Percentiles rank a stretch among this genome's conserved stretches.
Conservation (phyloP, 2,113 vertebrate species). For the Sapayoa aenigma region DNA sequence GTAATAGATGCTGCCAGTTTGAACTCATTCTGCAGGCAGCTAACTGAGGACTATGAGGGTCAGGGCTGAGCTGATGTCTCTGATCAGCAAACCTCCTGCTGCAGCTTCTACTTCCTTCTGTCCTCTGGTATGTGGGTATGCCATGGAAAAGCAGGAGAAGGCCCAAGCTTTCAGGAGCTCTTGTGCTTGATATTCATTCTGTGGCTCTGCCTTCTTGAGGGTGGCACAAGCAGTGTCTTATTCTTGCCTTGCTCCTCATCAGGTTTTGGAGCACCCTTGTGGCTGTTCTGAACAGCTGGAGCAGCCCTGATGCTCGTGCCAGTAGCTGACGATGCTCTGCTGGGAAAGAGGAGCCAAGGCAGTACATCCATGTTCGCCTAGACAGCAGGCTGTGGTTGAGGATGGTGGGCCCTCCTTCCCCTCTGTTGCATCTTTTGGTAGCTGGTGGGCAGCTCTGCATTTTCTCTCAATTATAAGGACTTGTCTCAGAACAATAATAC, state of each 20-base stretch:
- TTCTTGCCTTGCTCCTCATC: not conserved
- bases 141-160: not conserved
- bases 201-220: not conserved
- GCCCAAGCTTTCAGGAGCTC: not conserved
- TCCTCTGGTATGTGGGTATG: not conserved
- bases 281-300: not conserved
- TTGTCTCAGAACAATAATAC: not conserved
- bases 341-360: not conserved
- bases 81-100: not conserved
- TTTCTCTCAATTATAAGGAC: not conserved
- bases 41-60: rapidly evolving
- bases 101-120: not conserved
- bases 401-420: not conserved
- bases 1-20: not conserved
- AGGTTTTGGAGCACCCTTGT: not conserved
- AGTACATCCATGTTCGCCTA: not conserved
- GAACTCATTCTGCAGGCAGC: not conserved
- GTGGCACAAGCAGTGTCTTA: not conserved
- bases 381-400: not conserved
- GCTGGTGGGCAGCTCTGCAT: not conserved
- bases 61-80: not conserved
- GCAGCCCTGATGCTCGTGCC: not conserved
- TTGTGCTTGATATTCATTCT: not conserved
- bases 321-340: not conserved
- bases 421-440: not conserved